A percentile compares a stretch with the other conserved stretches of the same genome.
These are phyloP conservation scores for Dioctria rufipes DNA, from an alignment of 2,888 invertebrate species.

Conservation along the genomic window DNA sequence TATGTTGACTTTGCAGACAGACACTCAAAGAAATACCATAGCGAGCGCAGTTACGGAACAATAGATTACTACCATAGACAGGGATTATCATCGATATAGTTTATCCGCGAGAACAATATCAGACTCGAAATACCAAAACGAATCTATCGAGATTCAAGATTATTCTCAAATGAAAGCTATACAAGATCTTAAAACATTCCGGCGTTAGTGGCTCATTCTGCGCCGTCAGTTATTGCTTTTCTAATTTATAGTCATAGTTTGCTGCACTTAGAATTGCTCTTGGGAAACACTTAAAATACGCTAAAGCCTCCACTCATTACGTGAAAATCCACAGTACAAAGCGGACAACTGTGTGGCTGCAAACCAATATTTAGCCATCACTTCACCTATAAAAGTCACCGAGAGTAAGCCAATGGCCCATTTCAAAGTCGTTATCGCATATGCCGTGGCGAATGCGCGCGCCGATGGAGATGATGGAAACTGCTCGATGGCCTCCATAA, in stretches of 20 bases:
- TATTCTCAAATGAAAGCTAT: not conserved
- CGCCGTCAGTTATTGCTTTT: slow-evolving; percentile 4
- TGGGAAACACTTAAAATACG: not conserved
- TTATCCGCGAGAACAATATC: no score
- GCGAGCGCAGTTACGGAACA: not conserved
- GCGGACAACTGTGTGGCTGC: slow-evolving; percentile 2
- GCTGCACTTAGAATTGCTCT: not conserved
- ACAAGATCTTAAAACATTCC: not conserved
- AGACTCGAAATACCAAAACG: no score
- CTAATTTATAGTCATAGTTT: slow-evolving; percentile 7
- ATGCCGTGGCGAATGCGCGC: slow-evolving; percentile 22
- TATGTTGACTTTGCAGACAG: not conserved
- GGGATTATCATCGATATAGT: no score
- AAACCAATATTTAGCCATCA: slow-evolving; percentile 29
- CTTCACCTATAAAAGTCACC: slow-evolving; percentile 39
- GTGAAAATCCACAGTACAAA: not conserved
- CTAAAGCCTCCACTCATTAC: not conserved
- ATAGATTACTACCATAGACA: no score
- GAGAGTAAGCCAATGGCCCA: slow-evolving; percentile 24
- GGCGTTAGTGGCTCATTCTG: not conserved
- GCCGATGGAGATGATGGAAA: slow-evolving; percentile 24
- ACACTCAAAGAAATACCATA: not conserved
- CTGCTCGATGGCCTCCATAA: slow-evolving; percentile 44
- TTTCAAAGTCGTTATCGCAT: slow-evolving; percentile 40
- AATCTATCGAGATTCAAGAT: no score